These are phyloP conservation scores for Rattus norvegicus DNA, from an alignment of 2,113 vertebrate genomes.

Conservation along the genomic window DNA sequence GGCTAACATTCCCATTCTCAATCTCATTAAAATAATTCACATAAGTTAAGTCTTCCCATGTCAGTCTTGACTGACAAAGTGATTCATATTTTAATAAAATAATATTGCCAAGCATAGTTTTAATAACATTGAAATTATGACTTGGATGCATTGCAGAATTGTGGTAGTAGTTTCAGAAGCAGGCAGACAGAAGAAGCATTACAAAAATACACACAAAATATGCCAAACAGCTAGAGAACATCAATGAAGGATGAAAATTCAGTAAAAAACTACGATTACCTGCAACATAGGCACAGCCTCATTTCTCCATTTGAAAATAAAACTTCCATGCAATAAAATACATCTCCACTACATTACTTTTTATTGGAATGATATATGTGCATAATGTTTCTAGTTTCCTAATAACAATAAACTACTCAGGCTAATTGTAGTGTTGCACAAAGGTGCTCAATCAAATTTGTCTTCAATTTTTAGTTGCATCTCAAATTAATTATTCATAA, in stretches of 20 bases:
- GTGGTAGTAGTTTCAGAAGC: not conserved
- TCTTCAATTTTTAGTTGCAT: not conserved
- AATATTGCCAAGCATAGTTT: slow-evolving; percentile 4
- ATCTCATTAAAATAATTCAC: not conserved
- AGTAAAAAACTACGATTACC: not conserved
- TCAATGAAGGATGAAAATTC: not conserved
- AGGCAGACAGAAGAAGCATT: not conserved
- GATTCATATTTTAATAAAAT: not conserved
- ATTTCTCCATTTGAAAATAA: not conserved
- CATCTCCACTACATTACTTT: not conserved
- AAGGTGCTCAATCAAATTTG: not conserved
- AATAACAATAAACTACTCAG: not conserved
- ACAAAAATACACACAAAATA: not conserved
- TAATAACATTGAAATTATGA: slow-evolving; percentile 34
- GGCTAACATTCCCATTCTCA: not conserved
- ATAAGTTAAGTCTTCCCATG: not conserved
- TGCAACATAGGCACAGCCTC: not conserved
- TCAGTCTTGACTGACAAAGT: not conserved
- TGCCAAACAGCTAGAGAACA: not conserved
- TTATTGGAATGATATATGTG: not conserved
- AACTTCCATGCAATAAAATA: not conserved
- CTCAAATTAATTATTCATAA: not conserved
- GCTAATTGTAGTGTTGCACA: not conserved
- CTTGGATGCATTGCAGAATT: not conserved
- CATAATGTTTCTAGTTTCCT: not conserved